Percentiles rank a stretch among this genome's conserved stretches.
These are phyloP conservation scores for Eupeodes corollae DNA, from an alignment of 1,140 invertebrate species.

Conservation along the genomic window DNA sequence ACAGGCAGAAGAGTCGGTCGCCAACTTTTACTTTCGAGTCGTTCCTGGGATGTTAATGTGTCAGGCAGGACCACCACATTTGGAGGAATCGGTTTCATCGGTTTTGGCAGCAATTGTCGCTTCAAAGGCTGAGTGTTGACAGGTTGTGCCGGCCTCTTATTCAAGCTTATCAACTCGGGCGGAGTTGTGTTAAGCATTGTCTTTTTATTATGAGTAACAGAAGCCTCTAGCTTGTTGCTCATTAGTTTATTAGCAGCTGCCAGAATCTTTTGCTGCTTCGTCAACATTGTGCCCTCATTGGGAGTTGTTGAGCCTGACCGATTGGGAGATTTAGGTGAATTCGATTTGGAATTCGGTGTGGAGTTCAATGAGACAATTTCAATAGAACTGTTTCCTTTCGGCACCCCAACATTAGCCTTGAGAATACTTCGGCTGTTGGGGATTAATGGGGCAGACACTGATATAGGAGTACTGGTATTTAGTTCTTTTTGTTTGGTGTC, in stretches of 20 bases:
- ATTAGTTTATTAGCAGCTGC: constrained; percentile 4
- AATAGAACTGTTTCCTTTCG: not conserved
- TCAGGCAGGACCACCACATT: constrained; percentile 33
- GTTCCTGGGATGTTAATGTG: constrained; percentile 25
- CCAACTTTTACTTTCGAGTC: constrained; percentile 46
- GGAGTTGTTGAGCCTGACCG: too few relatives aligned
- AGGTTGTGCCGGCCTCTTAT: constrained; percentile 1
- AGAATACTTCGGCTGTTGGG: too few relatives aligned
- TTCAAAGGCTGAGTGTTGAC: constrained; percentile 41
- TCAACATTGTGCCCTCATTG: too few relatives aligned
- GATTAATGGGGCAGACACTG: too few relatives aligned
- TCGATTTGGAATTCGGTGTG: not conserved
- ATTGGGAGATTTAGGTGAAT: too few relatives aligned
- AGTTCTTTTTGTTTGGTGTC: not conserved
- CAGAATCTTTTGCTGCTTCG: not conserved
- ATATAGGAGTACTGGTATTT: not conserved
- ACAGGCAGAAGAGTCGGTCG: constrained; percentile 56
- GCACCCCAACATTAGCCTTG: too few relatives aligned
- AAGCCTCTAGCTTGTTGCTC: constrained; percentile 3
- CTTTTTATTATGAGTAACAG: constrained; percentile 7
- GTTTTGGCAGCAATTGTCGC: constrained; percentile 17
- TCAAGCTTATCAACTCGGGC: constrained; percentile 16
- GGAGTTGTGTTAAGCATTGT: constrained; percentile 19
- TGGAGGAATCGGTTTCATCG: constrained; percentile 6
- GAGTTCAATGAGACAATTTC: not conserved